Evolutionary conservation across 2,797 vertebrate species (phyloP), one percentile per base, ranked within the genome.

Genomic region (Bryconaethiops microstoma): DNA sequence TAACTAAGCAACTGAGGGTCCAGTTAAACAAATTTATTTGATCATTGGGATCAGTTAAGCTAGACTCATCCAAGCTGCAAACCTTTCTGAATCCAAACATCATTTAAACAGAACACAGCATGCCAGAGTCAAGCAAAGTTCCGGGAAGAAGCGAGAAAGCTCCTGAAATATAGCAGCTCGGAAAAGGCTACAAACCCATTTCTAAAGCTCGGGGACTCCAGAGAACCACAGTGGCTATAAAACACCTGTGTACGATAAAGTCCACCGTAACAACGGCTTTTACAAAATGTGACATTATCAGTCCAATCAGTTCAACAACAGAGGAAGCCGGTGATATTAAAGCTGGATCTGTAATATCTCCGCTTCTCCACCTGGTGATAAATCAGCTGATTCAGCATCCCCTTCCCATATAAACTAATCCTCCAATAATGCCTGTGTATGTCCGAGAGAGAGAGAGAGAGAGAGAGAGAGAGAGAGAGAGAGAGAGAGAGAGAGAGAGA

Each of bases 401-500:
- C 39, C 12, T 67, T 39, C 16, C 17, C 7, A 65, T 40, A 10
- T 40, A 65, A 65, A 65, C 19, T 9, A 65, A n/a, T 40, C 17
- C 39, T 21, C 64, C 7, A n/a, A 21, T 42, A 40, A 42, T 39
- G 63, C 16, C 63, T 2, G 35, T 64, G 29, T 40, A 29, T 64
- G 29, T 29, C 63, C 63, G 40, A 29, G 29, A 64, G n/a, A n/a
- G n/a, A n/a, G n/a, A n/a, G n/a, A n/a, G n/a, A n/a, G n/a, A n/a
- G n/a, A n/a, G n/a, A 42, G 54, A 57, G 17, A 57, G 54, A 57
- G 54, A 57, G 54, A 57, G 54, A 19, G 54, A n/a, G n/a, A n/a
- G n/a, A n/a, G n/a, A n/a, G n/a, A n/a, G n/a, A n/a, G 25, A 64
- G 62, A 64, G 29, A 64, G 62, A 64, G 62, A 64, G 59, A 29